Base-by-base conservation (phyloP, 2,113 vertebrate species). In the Cebidichthys violaceus region DNA sequence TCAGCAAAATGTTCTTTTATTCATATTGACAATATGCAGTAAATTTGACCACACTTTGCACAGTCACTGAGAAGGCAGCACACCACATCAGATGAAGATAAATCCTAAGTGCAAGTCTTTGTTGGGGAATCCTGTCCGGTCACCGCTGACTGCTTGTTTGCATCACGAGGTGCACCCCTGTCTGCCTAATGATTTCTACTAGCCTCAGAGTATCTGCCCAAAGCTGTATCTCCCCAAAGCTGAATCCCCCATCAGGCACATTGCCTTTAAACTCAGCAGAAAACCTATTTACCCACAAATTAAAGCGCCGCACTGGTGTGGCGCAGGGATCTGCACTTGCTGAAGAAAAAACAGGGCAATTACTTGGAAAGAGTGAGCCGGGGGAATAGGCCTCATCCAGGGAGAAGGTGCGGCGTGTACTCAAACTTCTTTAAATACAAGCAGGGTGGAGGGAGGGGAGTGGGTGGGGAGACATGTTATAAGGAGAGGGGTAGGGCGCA, bases 241-340 rank as follows among this genome's bases (percentile, higher is more conserved):
- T 80, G 57, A 84, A 88, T 88, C 88, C 89, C 90, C 88, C 81
- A 87, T 87, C 11, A 74, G 87, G 75, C 73, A 61, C 71, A 37
- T 65, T 33, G 89, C 89, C 86, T 93, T 94, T 92, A 91, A 93
- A 94, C 91, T 93, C 90, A 89, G 91, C 92, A 91, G 92, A 93
- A 93, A 92, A 88, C 85, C 80, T 94, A 92, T 94, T 94, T 94
- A 92, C 89, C 83, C 69, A 24, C 86, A 94, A 92, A 93, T 93
- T 89, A 91, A 94, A 92, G 88, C 83, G 37, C 55, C 33, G 71
- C 86, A 85, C 79, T 69, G 71, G 82, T 80, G 79, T 88, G 73
- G 86, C 35, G 68, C 84, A 74, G 78, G 81, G 85, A 90, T 81
- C 77, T 15, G 61, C 73, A 83, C 85, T 88, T 69, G 77, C 70